Evolutionary conservation across 2,113 vertebrate species (phyloP).

Genomic region (Megalops atlanticus): DNA sequence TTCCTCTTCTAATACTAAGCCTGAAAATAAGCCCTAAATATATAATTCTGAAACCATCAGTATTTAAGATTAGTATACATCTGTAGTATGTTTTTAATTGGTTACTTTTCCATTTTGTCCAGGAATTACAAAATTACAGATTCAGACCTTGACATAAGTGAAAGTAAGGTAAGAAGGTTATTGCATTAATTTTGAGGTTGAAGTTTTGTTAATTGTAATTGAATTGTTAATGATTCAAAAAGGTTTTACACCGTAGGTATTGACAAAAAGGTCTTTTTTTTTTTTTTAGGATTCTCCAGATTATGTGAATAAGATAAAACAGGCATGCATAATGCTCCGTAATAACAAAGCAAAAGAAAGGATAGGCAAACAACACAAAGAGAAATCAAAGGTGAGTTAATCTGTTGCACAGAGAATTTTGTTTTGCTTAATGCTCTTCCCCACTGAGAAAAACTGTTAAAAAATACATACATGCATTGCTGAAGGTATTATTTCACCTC

Average conservation of each 20-base stretch:
- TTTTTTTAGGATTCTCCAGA: neutral
- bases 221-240: neutral
- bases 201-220: neutral
- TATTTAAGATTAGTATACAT: neutral
- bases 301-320: slow-evolving; percentile 4
- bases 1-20: too few species aligned
- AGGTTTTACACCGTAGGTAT: neutral
- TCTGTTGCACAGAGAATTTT: too few species aligned
- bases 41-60: neutral
- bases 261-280: too few species aligned
- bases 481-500: too few species aligned
- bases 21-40: too few species aligned
- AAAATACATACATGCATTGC: too few species aligned
- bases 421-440: too few species aligned
- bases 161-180: neutral
- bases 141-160: neutral
- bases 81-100: neutral
- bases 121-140: neutral
- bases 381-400: neutral
- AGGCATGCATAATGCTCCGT: slow-evolving; percentile 4
- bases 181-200: neutral
- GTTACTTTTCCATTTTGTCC: neutral
- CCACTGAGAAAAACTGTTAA: too few species aligned
- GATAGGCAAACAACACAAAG: neutral
- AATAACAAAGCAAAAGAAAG: neutral